Evolutionary conservation across 1,140 invertebrate species (phyloP).

Genomic region (Nomia melanderi): DNA sequence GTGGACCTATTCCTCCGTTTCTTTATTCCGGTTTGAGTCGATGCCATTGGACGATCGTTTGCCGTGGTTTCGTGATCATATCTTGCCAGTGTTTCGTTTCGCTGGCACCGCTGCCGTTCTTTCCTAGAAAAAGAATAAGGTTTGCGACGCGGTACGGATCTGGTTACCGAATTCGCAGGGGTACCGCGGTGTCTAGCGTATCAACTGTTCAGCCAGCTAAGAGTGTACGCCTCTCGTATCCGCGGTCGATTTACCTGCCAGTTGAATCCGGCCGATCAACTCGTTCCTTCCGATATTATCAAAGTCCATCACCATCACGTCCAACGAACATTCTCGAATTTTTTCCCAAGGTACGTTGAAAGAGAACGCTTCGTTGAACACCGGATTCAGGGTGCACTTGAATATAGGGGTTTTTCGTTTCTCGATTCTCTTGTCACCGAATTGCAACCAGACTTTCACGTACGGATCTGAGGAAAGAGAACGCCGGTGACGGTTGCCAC

Average conservation of each 20-base stretch:
- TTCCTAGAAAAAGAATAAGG: constrained; percentile 83
- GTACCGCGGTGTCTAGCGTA: too few relatives aligned
- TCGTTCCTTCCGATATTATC: constrained; percentile 97
- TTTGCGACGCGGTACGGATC: background rate
- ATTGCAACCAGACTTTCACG: constrained; percentile 97
- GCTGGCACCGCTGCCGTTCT: constrained; percentile 93
- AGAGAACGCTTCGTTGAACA: constrained; percentile 96
- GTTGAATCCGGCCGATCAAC: constrained; percentile 92
- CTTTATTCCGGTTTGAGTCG: constrained; percentile 91
- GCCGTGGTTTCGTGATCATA: constrained; percentile 96
- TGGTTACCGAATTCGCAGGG: too few relatives aligned
- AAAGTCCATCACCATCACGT: constrained; percentile 97
- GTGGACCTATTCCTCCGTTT: background rate
- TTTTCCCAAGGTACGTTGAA: constrained; percentile 97
- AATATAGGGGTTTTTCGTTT: constrained; percentile 98
- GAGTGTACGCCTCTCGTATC: too few relatives aligned
- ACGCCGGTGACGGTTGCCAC: too few relatives aligned
- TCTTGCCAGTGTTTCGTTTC: constrained; percentile 98
- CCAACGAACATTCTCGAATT: constrained; percentile 94
- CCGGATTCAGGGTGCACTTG: constrained; percentile 94
- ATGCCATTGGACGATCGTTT: constrained; percentile 96
- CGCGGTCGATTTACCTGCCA: constrained; percentile 86
- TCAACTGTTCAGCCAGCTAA: too few relatives aligned
- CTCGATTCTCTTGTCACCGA: constrained; percentile 95
- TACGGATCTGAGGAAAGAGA: constrained; percentile 91